Base-by-base conservation (phyloP, 2,888 invertebrate genomes). In the Lepidocyrtinus sp. region DNA sequence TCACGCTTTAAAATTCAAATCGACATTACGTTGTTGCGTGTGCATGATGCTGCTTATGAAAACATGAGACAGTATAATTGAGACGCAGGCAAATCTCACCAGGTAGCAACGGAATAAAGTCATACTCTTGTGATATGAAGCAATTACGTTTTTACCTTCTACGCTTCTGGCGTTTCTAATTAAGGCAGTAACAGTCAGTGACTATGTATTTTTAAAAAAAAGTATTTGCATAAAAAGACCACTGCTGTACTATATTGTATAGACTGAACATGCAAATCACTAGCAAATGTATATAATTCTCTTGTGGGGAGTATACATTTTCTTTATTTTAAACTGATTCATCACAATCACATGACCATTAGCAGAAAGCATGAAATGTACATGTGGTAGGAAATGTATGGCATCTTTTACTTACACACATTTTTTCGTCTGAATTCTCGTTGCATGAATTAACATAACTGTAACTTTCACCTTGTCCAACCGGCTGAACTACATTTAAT, bases 391-490 rank as follows among this genome's bases (percentile, higher is more conserved):
- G 50, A 50, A 50, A 50, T 50, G 50, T 50, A 50, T 50, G 50
- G 50, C 50, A 50, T 50, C 50, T 1, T 50, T 62, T 62, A 25
- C 25, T 62, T 17, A 25, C 25, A 62, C 62, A 17, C 25, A 62
- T 21, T 25, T 21, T 25, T 62, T 3, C n/a, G 9, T 21, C 17
- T 9, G n/a, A 59, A 50, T 50, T 50, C 50, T 50, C 50, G 12
- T 50, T 50, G 50, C 50, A 50, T 50, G 50, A 15, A 50, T 50
- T 50, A 50, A 50, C 50, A 21, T 82, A 82, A 84, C 82, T 77
- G 84, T 84, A 84, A 84, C 84, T 84, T 84, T 84, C 84, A 84
- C 84, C 84, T 84, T 80, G 84, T 67, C 72, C 65, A 82, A 83
- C 83, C 73, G 70, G 83, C 74, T 62, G 2, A 72, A 73, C 82